Conservation (phyloP, 2,888 invertebrate genomes). For the Amblyjoppa proteus region DNA sequence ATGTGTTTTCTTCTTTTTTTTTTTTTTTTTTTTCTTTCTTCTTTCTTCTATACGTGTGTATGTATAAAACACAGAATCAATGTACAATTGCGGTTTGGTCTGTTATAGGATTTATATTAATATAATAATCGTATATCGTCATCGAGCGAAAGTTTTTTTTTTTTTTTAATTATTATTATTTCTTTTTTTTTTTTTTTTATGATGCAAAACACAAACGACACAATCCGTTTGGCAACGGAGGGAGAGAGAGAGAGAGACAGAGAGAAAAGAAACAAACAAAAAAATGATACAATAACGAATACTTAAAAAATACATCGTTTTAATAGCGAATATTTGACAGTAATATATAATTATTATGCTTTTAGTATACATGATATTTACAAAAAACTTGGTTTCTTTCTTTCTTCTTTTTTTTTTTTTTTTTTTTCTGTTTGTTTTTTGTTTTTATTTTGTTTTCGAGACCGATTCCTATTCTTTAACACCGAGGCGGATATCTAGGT, state of each 20-base stretch:
- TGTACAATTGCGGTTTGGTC: slow-evolving; percentile 70
- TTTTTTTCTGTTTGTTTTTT: slow-evolving; percentile 23
- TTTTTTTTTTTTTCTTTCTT: slow-evolving; percentile 1
- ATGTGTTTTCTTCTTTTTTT: slow-evolving; percentile 28
- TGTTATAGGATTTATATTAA: slow-evolving; percentile 39
- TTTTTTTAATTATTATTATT: not conserved
- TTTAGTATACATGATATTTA: slow-evolving; percentile 58
- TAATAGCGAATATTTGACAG: slow-evolving; percentile 56
- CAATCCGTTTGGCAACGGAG: slow-evolving; percentile 47
- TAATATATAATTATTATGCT: slow-evolving; percentile 48
- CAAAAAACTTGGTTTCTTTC: slow-evolving; percentile 43
- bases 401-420: slow-evolving; percentile 31
- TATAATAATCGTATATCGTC: slow-evolving; percentile 44
- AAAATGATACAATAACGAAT: slow-evolving; percentile 52
- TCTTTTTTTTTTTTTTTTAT: slow-evolving; percentile 24
- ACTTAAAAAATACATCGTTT: slow-evolving; percentile 62
- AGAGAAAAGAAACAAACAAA: not conserved
- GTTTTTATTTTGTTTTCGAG: slow-evolving; percentile 39
- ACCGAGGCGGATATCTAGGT: slow-evolving; percentile 65
- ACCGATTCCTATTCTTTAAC: slow-evolving; percentile 64
- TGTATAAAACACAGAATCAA: slow-evolving; percentile 73
- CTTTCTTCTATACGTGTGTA: slow-evolving; percentile 67
- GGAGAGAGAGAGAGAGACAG: slow-evolving; percentile 16
- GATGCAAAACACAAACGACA: slow-evolving; percentile 54
- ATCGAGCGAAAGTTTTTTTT: slow-evolving; percentile 45